These are phyloP conservation scores for Lutraria lutraria DNA, from an alignment of 2,888 invertebrate genomes.

Conservation along the genomic window DNA sequence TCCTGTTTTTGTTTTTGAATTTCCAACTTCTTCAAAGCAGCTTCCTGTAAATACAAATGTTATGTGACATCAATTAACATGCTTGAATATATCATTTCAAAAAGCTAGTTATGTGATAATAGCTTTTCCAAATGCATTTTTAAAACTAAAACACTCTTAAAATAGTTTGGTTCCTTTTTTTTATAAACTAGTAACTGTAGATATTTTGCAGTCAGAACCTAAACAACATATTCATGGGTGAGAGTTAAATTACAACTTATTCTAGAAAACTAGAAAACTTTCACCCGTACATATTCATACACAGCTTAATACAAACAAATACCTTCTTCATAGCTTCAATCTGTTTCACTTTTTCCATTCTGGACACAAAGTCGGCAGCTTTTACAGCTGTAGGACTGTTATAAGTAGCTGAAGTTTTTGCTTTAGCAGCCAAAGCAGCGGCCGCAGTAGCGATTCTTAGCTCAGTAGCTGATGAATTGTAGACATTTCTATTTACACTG, in stretches of 20 bases:
- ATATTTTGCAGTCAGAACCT: too few species aligned
- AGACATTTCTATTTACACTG: conserved; percentile 88
- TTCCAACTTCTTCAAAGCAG: conserved; percentile 92
- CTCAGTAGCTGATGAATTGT: conserved; percentile 86
- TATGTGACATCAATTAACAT: too few species aligned
- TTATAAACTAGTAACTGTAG: too few species aligned
- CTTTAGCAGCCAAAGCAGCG: conserved; percentile 77
- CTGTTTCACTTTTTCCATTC: conserved; percentile 90
- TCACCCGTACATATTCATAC: too few species aligned
- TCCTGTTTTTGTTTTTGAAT: conserved; percentile 94
- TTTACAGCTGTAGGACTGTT: conserved; percentile 79
- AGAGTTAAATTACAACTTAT: too few species aligned
- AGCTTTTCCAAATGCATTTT: too few species aligned
- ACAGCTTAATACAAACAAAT: neutral
- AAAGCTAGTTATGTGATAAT: too few species aligned
- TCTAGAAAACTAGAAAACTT: too few species aligned
- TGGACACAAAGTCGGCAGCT: conserved; percentile 79
- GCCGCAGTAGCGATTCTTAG: conserved; percentile 79
- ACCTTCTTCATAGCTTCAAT: conserved; percentile 91
- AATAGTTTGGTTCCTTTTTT: too few species aligned
- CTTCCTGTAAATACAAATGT: conserved; percentile 84
- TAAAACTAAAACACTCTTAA: too few species aligned
- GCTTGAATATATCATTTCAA: too few species aligned
- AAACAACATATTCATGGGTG: too few species aligned
- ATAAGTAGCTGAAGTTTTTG: conserved; percentile 48